Evolutionary conservation across 1,140 invertebrate genomes (phyloP).

Genomic region (Bombus breviceps): DNA sequence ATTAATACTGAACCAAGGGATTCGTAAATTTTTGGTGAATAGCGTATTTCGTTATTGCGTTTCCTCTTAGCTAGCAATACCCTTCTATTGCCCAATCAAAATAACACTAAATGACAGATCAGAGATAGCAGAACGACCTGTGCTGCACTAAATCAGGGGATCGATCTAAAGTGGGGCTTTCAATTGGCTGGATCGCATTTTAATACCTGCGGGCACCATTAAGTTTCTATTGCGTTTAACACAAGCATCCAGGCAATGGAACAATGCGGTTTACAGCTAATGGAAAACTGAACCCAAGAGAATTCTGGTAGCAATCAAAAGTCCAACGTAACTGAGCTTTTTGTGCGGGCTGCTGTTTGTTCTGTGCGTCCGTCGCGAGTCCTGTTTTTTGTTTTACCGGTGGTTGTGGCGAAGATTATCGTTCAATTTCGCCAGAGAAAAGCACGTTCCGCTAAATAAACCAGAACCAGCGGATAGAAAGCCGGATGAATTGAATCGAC

Average conservation of each 20-base stretch:
- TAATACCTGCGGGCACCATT: constrained; percentile 35
- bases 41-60: neutral
- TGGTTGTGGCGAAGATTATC: constrained; percentile 8
- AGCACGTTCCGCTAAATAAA: neutral
- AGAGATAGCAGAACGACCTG: neutral
- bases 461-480: neutral
- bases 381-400: neutral
- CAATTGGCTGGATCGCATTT: constrained; percentile 42
- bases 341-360: constrained; percentile 14
- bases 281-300: constrained; percentile 38
- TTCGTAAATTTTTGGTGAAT: too few relatives aligned
- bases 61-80: neutral
- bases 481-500: neutral
- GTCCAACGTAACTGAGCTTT: constrained; percentile 25
- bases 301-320: constrained; percentile 14
- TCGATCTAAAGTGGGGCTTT: constrained; percentile 18
- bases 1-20: neutral
- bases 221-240: constrained; percentile 42
- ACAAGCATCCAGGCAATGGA: neutral
- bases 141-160: constrained; percentile 9
- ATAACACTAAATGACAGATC: neutral
- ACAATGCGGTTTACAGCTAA: constrained; percentile 43
- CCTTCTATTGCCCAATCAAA: neutral
- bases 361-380: neutral
- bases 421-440: constrained; percentile 11